Base-by-base conservation (phyloP, 2,888 invertebrate genomes). In the Troilus luridus region DNA sequence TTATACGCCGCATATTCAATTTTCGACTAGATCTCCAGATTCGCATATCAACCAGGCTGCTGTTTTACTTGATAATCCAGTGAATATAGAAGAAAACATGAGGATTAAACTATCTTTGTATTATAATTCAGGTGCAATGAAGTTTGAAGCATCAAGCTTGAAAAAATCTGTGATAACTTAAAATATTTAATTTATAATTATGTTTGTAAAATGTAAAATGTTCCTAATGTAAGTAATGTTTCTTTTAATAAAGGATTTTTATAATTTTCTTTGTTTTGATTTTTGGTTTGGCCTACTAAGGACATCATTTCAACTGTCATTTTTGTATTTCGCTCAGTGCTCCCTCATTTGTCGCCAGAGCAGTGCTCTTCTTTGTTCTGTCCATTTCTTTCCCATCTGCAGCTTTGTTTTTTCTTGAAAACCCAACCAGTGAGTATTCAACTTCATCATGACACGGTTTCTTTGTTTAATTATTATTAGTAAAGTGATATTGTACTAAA, bases 1-100 rank as follows among this genome's bases (percentile, higher is more conserved):
- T 92, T 93, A 95, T 54, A 94, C 95, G 92, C 94, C 95, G 90
- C 93, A 94, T 56, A 93, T 93, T 54, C 94, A 93, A 58, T 94
- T 95, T 91, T 94, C 94, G 11, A 96, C 95, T 0, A 94, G 94
- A 90, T 94, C 94, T 92, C 92, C 94, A 91, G 94, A 94, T 91
- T 93, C 95, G 93, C 95, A 95, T 93, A 93, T 95, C 85, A 95
- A 95, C 93, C 95, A 95, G 59, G 94, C 94, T 92, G 95, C 95
- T 91, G 95, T 95, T 93, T 93, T 96, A 92, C 93, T 95, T 0
- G 93, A 94, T 90, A 8, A 67, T 67, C 90, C 90, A 88, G 60
- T 90, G 0, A 56, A 77, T 8, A 10, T 90, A 17, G 72, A 41
- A 19, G 21, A 56, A 24, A 59, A 67, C n/a, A 72, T n/a, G 27